These are phyloP conservation scores for Metacarcinus magister DNA, from an alignment of 2,888 invertebrate species.

Conservation along the genomic window DNA sequence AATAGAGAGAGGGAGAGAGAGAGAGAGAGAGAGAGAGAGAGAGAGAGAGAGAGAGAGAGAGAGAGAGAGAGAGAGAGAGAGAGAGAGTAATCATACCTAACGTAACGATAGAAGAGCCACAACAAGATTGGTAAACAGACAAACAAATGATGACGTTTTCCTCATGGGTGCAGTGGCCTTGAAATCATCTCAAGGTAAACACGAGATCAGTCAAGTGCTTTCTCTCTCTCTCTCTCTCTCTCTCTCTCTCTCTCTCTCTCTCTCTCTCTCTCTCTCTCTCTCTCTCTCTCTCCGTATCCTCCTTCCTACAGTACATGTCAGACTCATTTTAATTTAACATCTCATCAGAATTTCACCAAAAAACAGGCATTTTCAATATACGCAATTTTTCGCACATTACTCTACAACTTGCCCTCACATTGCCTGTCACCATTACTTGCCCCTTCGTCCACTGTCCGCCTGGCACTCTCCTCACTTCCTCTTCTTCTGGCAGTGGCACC, in stretches of 20 bases:
- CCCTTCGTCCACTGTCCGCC: constrained; percentile 6
- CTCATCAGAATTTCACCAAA: background rate
- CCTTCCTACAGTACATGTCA: too few species aligned
- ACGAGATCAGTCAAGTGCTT: constrained; percentile 18
- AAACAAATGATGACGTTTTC: background rate
- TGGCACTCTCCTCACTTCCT: background rate
- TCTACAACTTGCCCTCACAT: background rate
- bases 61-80: constrained; percentile 40
- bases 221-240: constrained; percentile 32
- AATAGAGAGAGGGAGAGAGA: background rate
- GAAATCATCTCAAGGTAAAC: constrained; percentile 32
- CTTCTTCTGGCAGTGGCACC: background rate
- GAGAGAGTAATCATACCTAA: background rate
- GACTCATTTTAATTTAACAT: too few species aligned
- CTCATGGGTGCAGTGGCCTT: background rate
- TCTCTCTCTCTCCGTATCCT: background rate
- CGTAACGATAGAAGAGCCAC: background rate
- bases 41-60: constrained; percentile 53
- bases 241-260: background rate
- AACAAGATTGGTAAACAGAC: background rate
- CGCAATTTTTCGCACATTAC: background rate
- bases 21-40: background rate
- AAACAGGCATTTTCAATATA: background rate
- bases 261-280: background rate
- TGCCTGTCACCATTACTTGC: background rate